These are phyloP conservation scores for Antidorcas marsupialis DNA, from an alignment of 2,113 vertebrate species.

Conservation along the genomic window DNA sequence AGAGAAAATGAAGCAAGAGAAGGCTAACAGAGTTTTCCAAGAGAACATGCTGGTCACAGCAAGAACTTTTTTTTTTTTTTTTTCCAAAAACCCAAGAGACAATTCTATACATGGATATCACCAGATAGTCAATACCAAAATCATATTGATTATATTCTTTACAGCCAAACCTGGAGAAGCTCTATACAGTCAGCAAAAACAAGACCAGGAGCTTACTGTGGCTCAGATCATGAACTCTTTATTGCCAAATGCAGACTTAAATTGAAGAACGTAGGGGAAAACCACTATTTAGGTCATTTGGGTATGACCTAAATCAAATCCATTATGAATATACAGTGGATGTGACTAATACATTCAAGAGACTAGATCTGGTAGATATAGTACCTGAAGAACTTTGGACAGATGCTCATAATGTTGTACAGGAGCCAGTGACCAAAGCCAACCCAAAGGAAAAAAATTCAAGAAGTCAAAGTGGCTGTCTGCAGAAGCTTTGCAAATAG, in stretches of 20 bases:
- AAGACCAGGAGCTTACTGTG: not conserved
- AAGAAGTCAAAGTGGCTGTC: not conserved
- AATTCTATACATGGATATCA: not conserved
- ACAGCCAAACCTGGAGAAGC: not conserved
- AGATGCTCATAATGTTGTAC: not conserved
- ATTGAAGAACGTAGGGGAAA: not conserved
- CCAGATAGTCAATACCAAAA: not conserved
- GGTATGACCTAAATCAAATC: not conserved
- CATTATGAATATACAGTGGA: not conserved
- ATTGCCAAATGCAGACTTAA: not conserved
- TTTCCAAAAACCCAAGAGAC: not conserved
- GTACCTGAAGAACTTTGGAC: not conserved
- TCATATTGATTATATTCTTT: not conserved
- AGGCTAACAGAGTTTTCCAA: not conserved
- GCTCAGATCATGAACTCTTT: not conserved
- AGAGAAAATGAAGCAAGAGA: not conserved
- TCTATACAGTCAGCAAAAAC: not conserved
- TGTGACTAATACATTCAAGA: not conserved
- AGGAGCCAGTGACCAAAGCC: not conserved
- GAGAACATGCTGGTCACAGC: not conserved
- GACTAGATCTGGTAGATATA: not conserved
- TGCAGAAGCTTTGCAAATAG: not conserved
- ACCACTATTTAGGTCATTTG: not conserved
- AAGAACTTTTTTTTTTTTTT: not conserved
- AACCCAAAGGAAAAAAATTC: not conserved